Conservation (phyloP, 2,797 vertebrate genomes). For the Lateolabrax maculatus region DNA sequence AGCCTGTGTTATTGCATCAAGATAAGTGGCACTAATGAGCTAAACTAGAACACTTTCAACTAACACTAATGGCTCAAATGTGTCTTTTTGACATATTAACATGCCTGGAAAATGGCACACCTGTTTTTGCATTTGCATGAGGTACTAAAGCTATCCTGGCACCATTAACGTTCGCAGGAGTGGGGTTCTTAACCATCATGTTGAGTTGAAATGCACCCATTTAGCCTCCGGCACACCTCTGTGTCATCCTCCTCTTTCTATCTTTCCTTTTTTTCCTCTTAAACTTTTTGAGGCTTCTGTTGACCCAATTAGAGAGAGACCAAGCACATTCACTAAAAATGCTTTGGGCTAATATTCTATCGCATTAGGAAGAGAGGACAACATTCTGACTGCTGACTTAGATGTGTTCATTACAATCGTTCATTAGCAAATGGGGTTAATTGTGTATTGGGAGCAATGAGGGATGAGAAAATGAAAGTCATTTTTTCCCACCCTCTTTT, state of each 20-base stretch:
- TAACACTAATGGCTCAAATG: conserved; percentile 60
- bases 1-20: conserved; percentile 1
- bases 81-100: conserved; percentile 45
- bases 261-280: conserved; percentile 55
- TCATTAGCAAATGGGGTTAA: conserved; percentile 69
- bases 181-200: conserved; percentile 45
- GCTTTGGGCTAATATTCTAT: conserved; percentile 61
- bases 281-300: conserved; percentile 63
- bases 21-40: conserved; percentile 52
- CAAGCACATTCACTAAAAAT: conserved; percentile 58
- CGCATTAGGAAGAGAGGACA: conserved; percentile 59
- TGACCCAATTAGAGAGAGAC: conserved; percentile 78
- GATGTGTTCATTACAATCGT: conserved; percentile 34
- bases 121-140: conserved; percentile 56
- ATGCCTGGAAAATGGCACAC: conserved; percentile 39
- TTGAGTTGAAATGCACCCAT: conserved; percentile 41
- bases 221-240: conserved; percentile 49
- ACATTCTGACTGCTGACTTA: conserved; percentile 58
- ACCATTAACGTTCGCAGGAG: conserved; percentile 47
- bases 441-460: conserved; percentile 62
- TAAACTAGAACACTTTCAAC: conserved; percentile 50
- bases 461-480: conserved; percentile 49
- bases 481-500: conserved; percentile 2
- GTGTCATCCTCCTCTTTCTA: conserved; percentile 44
- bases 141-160: conserved; percentile 28